Evolutionary conservation across 2,888 invertebrate genomes (phyloP), one percentile per base, ranked within the genome.

Genomic region (Encarsia formosa): DNA sequence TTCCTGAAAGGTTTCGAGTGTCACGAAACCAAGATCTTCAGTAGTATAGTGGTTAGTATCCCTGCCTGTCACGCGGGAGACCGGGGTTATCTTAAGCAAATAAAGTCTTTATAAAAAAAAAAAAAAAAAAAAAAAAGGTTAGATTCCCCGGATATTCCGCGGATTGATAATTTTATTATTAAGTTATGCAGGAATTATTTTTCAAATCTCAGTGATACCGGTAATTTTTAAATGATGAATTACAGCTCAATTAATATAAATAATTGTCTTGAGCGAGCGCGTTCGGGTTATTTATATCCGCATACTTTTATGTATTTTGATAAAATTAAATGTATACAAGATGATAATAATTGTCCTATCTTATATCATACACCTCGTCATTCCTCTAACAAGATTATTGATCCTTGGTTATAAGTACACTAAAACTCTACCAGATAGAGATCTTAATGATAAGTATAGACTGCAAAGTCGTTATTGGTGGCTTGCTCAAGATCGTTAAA

Each of bases 61-160:
- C 68, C 65, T 67, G 68, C 68, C 66, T 68, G 66, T 68, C 68
- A 68, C 67, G 68, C 68, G 67, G 66, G 68, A 68, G 68, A 67
- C 64, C 68, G 66, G 65, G 62, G n/a, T n/a, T n/a, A n/a, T n/a
- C n/a, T n/a, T n/a, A n/a, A n/a, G n/a, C n/a, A n/a, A n/a, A n/a
- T n/a, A n/a, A n/a, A n/a, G n/a, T n/a, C n/a, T n/a, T n/a, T n/a
- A n/a, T n/a, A n/a, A n/a, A n/a, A n/a, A n/a, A n/a, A n/a, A n/a
- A n/a, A n/a, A n/a, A n/a, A n/a, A n/a, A n/a, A n/a, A n/a, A n/a
- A n/a, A n/a, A n/a, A n/a, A n/a, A n/a, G n/a, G n/a, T n/a, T n/a
- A n/a, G n/a, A n/a, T n/a, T n/a, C n/a, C n/a, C n/a, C n/a, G n/a
- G n/a, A n/a, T n/a, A n/a, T n/a, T n/a, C n/a, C n/a, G n/a, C n/a